Base-by-base conservation (phyloP, 2,888 invertebrate species). In the Zelleria hepariella region DNA sequence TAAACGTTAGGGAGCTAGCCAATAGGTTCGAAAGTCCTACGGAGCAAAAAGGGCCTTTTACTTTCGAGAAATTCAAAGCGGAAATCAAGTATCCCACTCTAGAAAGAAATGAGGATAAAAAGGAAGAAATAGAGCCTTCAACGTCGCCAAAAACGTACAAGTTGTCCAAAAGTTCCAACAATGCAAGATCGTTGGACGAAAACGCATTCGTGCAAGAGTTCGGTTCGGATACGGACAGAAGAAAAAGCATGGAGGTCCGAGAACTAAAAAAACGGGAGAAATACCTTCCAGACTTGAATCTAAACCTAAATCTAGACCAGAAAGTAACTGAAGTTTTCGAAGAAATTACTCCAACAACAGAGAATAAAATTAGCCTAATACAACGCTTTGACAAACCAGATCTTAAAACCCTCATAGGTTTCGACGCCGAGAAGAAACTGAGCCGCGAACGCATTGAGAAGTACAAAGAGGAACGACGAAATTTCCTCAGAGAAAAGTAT, bases 391-490 rank as follows among this genome's bases (percentile, higher is more conserved):
- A 83, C 53, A 65, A 78, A 0, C 67, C 75, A 0, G 83, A 86
- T 1, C 64, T 85, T 0, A 86, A 82, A 53, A 78, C 68, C 5
- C 57, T 86, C 0, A 86, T 87, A 59, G 81, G 70, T 0, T 68
- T 83, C 57, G 89, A 89, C 23, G 80, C 90, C 0, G 85, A 91
- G 6, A 91, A 91, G 59, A 92, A 93, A 62, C 73, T 93, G 23
- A 94, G 94, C 68, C 86, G 96, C 55, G 96, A 96, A 72, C 84
- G 96, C 54, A 96, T 97, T 64, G 96, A 97, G 78, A 94, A 94
- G 75, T 97, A 96, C 75, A 97, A 97, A 82, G 96, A 96, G 73
- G 96, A 97, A 73, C 86, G 96, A n/a, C 89, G 97, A 58, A 94
- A 93, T 66, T 95, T 95, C 70, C 81, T 96, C 15, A 91, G 96